These are phyloP conservation scores for Carpatolechia fugitivella DNA, from an alignment of 2,888 invertebrate species.

Conservation along the genomic window DNA sequence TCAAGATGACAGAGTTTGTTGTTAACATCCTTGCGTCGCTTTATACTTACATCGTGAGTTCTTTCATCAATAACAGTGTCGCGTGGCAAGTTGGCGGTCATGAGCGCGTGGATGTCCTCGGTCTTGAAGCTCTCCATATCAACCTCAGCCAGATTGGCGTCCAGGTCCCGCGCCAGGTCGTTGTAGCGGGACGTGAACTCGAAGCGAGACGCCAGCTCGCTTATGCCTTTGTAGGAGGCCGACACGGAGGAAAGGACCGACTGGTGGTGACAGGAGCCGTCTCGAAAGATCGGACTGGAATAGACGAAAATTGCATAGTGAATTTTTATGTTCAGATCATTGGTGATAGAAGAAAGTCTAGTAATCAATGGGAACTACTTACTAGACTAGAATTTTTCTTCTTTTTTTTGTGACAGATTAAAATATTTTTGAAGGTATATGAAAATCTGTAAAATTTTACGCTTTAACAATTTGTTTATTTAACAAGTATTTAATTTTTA, in stretches of 20 bases:
- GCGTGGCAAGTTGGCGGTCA: conserved; percentile 85
- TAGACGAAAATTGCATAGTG: conserved; percentile 10
- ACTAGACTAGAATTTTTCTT: too few species aligned
- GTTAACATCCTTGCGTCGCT: too few species aligned
- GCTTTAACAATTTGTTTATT: too few species aligned
- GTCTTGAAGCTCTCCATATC: conserved; percentile 97
- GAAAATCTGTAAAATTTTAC: too few species aligned
- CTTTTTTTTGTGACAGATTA: too few species aligned
- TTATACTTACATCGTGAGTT: conserved; percentile 72
- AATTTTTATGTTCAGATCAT: too few species aligned
- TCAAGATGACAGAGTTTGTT: too few species aligned
- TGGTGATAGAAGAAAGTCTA: too few species aligned
- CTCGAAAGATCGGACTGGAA: conserved; percentile 85
- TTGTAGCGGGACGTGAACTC: conserved; percentile 86
- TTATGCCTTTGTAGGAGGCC: conserved; percentile 87
- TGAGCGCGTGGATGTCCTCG: conserved; percentile 92
- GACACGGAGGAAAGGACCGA: conserved; percentile 90
- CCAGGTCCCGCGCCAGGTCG: conserved; percentile 91
- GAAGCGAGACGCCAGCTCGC: conserved; percentile 76
- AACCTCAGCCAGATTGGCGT: conserved; percentile 95
- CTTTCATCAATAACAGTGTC: conserved; percentile 76
- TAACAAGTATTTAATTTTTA: too few species aligned
- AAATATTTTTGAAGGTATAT: too few species aligned
- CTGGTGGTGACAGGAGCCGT: conserved; percentile 88
- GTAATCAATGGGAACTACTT: too few species aligned